Evolutionary conservation across 2,797 vertebrate species (phyloP).

Genomic region (Antennarius maculatus): DNA sequence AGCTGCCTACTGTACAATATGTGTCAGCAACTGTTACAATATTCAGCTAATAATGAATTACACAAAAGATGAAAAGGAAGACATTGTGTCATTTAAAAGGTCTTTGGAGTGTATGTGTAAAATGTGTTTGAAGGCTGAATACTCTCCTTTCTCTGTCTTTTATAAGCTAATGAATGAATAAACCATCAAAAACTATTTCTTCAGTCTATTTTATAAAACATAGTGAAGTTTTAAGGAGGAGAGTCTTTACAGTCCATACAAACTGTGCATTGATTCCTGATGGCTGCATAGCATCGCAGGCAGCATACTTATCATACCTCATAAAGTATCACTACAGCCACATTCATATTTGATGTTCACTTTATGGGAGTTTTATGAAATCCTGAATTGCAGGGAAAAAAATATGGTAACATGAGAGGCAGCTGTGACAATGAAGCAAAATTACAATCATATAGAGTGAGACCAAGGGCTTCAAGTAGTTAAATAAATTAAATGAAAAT

Average conservation of each 20-base stretch:
- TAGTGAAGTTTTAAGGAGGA: constrained; percentile 9
- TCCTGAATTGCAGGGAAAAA: constrained; percentile 17
- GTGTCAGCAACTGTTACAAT: constrained; percentile 73
- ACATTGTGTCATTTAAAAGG: constrained; percentile 24
- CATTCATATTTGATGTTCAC: constrained; percentile 45
- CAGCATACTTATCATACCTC: constrained; percentile 23
- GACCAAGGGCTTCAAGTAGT: constrained; percentile 68
- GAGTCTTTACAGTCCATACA: constrained; percentile 6
- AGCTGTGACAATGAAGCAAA: constrained; percentile 72
- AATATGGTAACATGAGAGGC: constrained; percentile 33
- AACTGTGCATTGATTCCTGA: constrained; percentile 31
- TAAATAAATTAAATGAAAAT: constrained; percentile 88
- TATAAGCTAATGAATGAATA: constrained; percentile 18
- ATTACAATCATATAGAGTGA: constrained; percentile 89
- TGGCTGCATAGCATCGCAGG: constrained; percentile 20
- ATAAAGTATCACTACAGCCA: constrained; percentile 27
- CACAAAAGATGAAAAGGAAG: constrained; percentile 33
- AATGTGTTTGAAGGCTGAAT: constrained; percentile 15
- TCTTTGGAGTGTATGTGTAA: constrained; percentile 14
- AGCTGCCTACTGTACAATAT: constrained; percentile 77
- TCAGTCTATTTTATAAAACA: constrained; percentile 27
- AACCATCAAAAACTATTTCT: constrained; percentile 16
- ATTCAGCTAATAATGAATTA: constrained; percentile 59
- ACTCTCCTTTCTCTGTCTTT: constrained; percentile 20
- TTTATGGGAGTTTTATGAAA: constrained; percentile 38